A percentile compares a stretch with the other conserved stretches of the same genome.
These are phyloP conservation scores for Drosophila peninsularis DNA, from an alignment of 2,888 invertebrate species.

Conservation along the genomic window DNA sequence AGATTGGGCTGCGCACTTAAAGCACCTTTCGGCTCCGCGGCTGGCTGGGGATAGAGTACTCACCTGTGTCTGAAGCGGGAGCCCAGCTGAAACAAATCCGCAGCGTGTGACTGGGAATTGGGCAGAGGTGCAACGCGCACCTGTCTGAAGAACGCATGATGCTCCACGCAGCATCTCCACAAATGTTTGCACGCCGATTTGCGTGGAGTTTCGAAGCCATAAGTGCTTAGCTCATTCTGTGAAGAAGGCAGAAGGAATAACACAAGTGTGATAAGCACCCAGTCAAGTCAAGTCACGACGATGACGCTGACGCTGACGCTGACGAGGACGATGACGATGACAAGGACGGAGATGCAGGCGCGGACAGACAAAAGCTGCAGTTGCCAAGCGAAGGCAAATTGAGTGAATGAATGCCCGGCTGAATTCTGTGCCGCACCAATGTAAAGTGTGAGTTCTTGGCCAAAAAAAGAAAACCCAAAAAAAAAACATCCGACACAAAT, in stretches of 20 bases:
- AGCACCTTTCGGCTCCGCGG: slow-evolving; percentile 6
- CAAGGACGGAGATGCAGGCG: slow-evolving; percentile 15
- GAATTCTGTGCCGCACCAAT: slow-evolving; percentile 55
- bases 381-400: slow-evolving; percentile 73
- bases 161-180: slow-evolving; percentile 98
- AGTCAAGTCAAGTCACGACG: slow-evolving; percentile 36
- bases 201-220: slow-evolving; percentile 96
- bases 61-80: slow-evolving; percentile 93
- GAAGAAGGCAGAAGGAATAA: slow-evolving; percentile 36
- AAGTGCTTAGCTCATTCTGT: slow-evolving; percentile 97
- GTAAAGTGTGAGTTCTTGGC: slow-evolving; percentile 66
- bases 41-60: slow-evolving; percentile 42
- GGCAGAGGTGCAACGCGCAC: slow-evolving; percentile 91
- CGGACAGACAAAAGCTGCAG: slow-evolving; percentile 52
- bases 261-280: slow-evolving; percentile 68
- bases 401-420: slow-evolving; percentile 77
- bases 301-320: slow-evolving; percentile 18
- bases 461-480: slow-evolving; percentile 29
- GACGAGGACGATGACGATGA: slow-evolving; percentile 17
- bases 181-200: slow-evolving; percentile 97
- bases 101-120: slow-evolving; percentile 86
- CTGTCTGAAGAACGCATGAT: slow-evolving; percentile 96
- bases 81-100: slow-evolving; percentile 91
- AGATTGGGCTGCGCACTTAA: slow-evolving; percentile 32
- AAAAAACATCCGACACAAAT: slow-evolving; percentile 10